phyloP scores from a whole-genome alignment of 2,113 vertebrate genomes.

The human (Homo sapiens) region GRCh38 chr15:65245001-65245500 shows the following conservation, averaged over 20 bases:
- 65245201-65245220: conserved; percentile 64
- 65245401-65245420: not conserved
- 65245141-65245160: conserved; percentile 8
- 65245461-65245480: not conserved
- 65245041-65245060: not conserved
- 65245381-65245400: not conserved
- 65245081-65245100: not conserved
- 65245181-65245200: conserved; percentile 2
- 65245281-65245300: conserved; percentile 56
- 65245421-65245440: not conserved
- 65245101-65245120: not conserved
- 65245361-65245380: not conserved
- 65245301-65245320: conserved; percentile 1
- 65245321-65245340: not conserved
- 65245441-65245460: not conserved
- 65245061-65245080: not conserved
- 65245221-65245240: conserved; percentile 24
- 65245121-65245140: not conserved
- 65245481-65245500: conserved; percentile 1
- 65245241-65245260: not conserved
- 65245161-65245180: not conserved
- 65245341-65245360: not conserved
- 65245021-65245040: not conserved
- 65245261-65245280: conserved; percentile 64
- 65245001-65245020: not conserved